Conservation (phyloP, 2,113 vertebrate genomes). For the Corapipo altera region DNA sequence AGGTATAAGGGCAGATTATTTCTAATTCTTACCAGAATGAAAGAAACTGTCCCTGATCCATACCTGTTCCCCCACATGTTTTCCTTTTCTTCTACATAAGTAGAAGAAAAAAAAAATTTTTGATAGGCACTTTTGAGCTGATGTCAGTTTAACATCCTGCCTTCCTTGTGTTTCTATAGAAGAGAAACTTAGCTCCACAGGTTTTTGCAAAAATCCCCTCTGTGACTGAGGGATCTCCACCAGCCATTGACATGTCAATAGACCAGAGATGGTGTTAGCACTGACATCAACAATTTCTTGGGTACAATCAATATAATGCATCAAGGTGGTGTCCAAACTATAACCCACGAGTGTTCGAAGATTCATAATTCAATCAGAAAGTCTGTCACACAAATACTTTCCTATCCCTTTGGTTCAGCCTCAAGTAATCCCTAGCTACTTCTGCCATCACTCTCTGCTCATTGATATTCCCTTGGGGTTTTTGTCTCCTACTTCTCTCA, state of each 20-base stretch:
- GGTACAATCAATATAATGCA: neutral
- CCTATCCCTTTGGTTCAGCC: neutral
- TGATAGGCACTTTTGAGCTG: neutral
- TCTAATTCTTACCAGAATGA: neutral
- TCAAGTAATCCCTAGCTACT: neutral
- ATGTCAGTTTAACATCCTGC: neutral
- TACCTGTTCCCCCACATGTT: neutral
- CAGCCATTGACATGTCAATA: neutral
- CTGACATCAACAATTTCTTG: neutral
- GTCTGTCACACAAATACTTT: neutral
- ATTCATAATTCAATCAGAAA: neutral
- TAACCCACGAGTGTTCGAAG: neutral
- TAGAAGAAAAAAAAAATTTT: no score
- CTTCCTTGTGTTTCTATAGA: neutral
- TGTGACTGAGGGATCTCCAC: neutral
- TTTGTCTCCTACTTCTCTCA: neutral
- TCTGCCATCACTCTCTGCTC: rapidly evolving
- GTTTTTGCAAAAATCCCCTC: neutral
- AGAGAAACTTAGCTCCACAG: neutral
- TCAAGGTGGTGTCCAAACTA: neutral
- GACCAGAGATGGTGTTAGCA: neutral
- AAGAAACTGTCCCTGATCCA: neutral
- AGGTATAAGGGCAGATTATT: neutral
- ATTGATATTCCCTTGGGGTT: neutral
- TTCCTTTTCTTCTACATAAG: neutral